A percentile compares a stretch with the other conserved stretches of the same genome.
Evolutionary conservation across 1,140 invertebrate genomes (phyloP).

Genomic region (Eufriesea mexicana): DNA sequence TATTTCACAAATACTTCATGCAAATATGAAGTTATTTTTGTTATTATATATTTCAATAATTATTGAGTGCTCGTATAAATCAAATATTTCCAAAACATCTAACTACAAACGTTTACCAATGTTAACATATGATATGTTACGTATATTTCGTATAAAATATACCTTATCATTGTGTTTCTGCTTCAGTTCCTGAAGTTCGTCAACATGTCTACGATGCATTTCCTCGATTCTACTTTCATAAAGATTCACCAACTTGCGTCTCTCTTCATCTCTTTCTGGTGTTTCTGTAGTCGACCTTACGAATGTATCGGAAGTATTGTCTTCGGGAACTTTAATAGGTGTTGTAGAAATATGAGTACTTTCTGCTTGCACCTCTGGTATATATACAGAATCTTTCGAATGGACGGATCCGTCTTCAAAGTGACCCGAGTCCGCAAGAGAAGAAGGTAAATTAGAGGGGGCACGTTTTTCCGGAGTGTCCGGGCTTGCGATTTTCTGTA

Average conservation of each 20-base stretch:
- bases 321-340: constrained; percentile 16
- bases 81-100: background rate
- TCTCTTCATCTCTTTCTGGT: constrained; percentile 84
- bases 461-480: constrained; percentile 68
- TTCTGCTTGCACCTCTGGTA: constrained; percentile 82
- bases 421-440: constrained; percentile 92
- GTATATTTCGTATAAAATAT: background rate
- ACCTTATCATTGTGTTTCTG: constrained; percentile 91
- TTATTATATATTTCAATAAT: background rate
- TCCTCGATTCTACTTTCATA: constrained; percentile 89
- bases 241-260: constrained; percentile 86
- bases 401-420: constrained; percentile 91
- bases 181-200: constrained; percentile 88
- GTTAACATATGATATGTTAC: background rate
- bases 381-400: constrained; percentile 87
- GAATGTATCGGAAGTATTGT: constrained; percentile 32
- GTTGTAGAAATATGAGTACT: constrained; percentile 78
- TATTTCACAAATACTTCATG: too few species aligned
- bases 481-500: constrained; percentile 51
- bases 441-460: constrained; percentile 75
- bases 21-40: too few species aligned
- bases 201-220: constrained; percentile 86
- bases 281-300: constrained; percentile 11
- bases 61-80: background rate
- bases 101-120: background rate